Percentiles rank a stretch among this genome's conserved stretches.
These are phyloP conservation scores for Anguilla anguilla DNA, from an alignment of 2,797 vertebrate genomes.

Conservation along the genomic window DNA sequence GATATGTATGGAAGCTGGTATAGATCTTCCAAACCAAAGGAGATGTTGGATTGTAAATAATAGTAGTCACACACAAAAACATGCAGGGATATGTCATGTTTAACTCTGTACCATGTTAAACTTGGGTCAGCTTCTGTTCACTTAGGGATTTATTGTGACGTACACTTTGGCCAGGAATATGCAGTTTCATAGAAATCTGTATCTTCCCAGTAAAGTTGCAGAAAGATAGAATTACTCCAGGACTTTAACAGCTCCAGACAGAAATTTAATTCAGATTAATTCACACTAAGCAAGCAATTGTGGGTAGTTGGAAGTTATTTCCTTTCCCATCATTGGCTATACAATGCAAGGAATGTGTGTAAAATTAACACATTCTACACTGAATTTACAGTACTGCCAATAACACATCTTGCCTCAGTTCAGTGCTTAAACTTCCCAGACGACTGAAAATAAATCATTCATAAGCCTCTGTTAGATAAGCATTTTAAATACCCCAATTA, in stretches of 20 bases:
- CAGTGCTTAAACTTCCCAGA: conserved; percentile 36
- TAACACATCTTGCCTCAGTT: conserved; percentile 41
- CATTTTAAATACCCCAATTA: conserved; percentile 60
- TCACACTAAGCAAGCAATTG: conserved; percentile 71
- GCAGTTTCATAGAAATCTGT: conserved; percentile 60
- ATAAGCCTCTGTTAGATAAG: conserved; percentile 54
- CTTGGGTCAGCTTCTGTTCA: neutral
- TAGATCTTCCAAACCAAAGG: neutral
- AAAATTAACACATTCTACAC: conserved; percentile 51
- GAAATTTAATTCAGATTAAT: conserved; percentile 78
- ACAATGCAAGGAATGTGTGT: conserved; percentile 55
- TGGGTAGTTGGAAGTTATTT: conserved; percentile 69
- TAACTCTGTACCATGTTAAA: neutral
- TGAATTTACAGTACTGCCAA: conserved; percentile 50
- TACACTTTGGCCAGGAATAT: neutral
- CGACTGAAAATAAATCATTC: conserved; percentile 48
- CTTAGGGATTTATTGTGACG: neutral
- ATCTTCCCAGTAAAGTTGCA: conserved; percentile 36
- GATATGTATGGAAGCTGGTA: neutral
- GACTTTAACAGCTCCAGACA: conserved; percentile 70
- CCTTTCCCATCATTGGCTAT: conserved; percentile 61
- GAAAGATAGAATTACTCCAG: conserved; percentile 66
- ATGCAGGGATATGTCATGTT: neutral
- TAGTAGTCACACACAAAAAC: neutral
- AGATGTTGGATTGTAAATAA: neutral